Base-by-base conservation (phyloP, 2,113 vertebrate genomes). In the Bambusicola thoracicus region DNA sequence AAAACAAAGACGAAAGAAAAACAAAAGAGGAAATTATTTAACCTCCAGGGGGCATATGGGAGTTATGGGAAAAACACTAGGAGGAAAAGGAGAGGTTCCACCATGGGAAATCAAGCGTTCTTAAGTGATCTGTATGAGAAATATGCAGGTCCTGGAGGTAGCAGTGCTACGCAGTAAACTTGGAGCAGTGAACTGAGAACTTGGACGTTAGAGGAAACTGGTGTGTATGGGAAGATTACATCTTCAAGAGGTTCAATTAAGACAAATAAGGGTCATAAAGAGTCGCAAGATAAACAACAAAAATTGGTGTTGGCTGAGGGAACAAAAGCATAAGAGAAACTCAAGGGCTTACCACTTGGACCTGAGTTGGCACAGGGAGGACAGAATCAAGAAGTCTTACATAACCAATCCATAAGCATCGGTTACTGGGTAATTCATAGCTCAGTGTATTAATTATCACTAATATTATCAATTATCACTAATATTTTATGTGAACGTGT, bases 1-100 rank as follows among this genome's bases (percentile, higher is more conserved):
- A 25, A 83, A 77, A 88, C 16, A 19, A 66, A 66, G n/a, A 32
- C 20, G 6, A 15, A 67, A 51, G 55, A 30, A 3, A 7, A 38
- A 61, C 63, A 19, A 53, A 66, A 24, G 61, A 80, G 21, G 25
- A 43, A 89, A 68, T 58, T 78, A n/a, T 94, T 90, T 90, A 90
- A 91, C 94, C 93, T 94, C 76, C 94, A 97, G 94, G 91, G 90
- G 92, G 91, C 94, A 94, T 53, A 84, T 56, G 80, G 82, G 91
- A 96, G 93, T 88, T 79, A 72, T 32, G 36, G 56, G 87, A 88
- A 94, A 65, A 65, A 13, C 36, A 3, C 13, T 18, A 79, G 44
- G 56, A 18, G 25, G 40, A 12, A 43, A 30, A 84, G 67, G 38
- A 10, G 36, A 25, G 18, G 11, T 61, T 76, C 49, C 67, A 21